Conservation (phyloP, 2,113 vertebrate genomes). For the Plestiodon gilberti region DNA sequence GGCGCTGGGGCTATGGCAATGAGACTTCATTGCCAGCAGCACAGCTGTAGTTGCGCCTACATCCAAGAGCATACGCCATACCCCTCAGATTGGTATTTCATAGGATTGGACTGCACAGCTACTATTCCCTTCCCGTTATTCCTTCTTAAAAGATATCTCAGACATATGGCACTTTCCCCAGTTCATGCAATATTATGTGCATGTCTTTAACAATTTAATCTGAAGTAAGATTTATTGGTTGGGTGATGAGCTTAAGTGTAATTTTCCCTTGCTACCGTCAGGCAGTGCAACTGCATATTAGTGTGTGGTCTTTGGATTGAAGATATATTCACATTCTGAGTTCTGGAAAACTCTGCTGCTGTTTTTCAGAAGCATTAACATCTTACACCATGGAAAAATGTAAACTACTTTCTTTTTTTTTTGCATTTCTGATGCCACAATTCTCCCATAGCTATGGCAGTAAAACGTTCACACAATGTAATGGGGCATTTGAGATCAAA, state of each 20-base stretch:
- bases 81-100: too few relatives aligned
- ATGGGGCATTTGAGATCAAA: constrained; percentile 6
- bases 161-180: neutral
- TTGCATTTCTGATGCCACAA: constrained; percentile 37
- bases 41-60: too few relatives aligned
- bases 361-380: constrained; percentile 38
- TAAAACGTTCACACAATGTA: constrained; percentile 1
- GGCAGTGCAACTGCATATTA: constrained; percentile 2
- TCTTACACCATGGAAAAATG: constrained; percentile 44
- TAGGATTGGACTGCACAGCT: neutral
- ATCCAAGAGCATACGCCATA: too few relatives aligned
- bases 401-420: neutral
- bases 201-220: neutral
- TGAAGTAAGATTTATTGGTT: constrained; percentile 41
- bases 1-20: too few relatives aligned
- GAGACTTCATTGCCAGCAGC: too few relatives aligned
- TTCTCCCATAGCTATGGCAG: constrained; percentile 46
- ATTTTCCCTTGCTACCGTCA: constrained; percentile 53
- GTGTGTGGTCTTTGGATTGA: constrained; percentile 62
- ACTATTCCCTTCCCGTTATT: neutral
- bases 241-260: constrained; percentile 7
- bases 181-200: neutral
- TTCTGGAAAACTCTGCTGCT: constrained; percentile 39
- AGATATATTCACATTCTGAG: constrained; percentile 31
- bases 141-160: neutral